Evolutionary conservation across 2,797 vertebrate species (phyloP).

Genomic region (Phyllotis vaccarum): DNA sequence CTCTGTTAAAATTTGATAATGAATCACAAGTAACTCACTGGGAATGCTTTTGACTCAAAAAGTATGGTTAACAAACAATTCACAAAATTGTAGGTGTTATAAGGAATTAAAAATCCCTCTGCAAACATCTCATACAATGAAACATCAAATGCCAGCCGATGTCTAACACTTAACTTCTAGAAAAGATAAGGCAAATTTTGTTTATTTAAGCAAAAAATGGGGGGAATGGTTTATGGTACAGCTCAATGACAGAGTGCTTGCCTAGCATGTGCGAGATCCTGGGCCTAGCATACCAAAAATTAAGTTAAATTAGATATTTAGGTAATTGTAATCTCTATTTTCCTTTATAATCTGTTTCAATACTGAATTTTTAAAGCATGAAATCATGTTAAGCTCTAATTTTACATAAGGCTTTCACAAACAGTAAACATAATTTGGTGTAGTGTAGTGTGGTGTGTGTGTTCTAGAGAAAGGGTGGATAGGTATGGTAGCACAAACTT

Average conservation of each 20-base stretch:
- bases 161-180: conserved; percentile 49
- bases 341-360: conserved; percentile 9
- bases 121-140: conserved; percentile 57
- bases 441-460: too few relatives aligned
- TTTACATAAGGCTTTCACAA: conserved; percentile 57
- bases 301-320: not conserved
- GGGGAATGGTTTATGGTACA: not conserved
- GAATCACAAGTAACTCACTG: conserved; percentile 71
- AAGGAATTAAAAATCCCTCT: conserved; percentile 50
- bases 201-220: not conserved
- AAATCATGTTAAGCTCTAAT: not conserved
- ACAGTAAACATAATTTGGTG: not conserved
- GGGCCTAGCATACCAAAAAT: not conserved
- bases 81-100: conserved; percentile 61
- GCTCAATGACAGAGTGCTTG: not conserved
- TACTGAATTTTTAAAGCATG: conserved; percentile 35
- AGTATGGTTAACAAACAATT: conserved; percentile 65
- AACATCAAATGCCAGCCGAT: conserved; percentile 62
- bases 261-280: not conserved
- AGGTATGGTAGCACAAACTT: not conserved
- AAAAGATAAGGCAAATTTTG: conserved; percentile 39
- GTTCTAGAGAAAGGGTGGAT: not conserved
- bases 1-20: conserved; percentile 70
- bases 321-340: conserved; percentile 38
- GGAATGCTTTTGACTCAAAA: conserved; percentile 69